Evolutionary conservation across 2,888 invertebrate species (phyloP), one percentile per base, ranked within the genome.

Genomic region (Cecidostiba fungosa): DNA sequence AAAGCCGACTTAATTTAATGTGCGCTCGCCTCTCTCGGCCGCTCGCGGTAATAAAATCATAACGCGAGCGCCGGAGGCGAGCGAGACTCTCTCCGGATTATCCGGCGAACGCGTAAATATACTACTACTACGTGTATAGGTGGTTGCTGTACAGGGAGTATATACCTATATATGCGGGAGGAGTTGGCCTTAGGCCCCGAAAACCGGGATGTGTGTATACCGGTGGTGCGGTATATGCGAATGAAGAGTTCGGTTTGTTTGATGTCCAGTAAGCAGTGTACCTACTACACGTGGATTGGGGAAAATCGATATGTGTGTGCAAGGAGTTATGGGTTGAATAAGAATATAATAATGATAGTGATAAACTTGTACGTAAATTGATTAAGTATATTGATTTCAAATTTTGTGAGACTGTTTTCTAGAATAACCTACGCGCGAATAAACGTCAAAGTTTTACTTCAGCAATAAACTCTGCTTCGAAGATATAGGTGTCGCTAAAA

Each of bases 1-100:
- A 92, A 92, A 92, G 89, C 90, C 87, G 90, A 90, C 90, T 91
- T 92, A 91, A 91, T 92, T 92, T 92, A 91, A 91, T 90, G 90
- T 89, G 88, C 89, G 78, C 59, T 19, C 83, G 82, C 54, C 82
- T 85, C 82, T 85, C 69, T 66, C 76, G 79, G 82, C 73, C 77
- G 79, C 69, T 59, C 76, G 77, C 54, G 78, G 86, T 87, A 87
- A 87, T 87, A 89, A 89, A 89, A 87, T 87, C 88, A 86, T 78
- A 82, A 85, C 81, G 73, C 69, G 80, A 19, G 47, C 80, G 36
- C 66, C 82, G 82, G 84, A 84, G 69, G 79, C 79, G 70, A 29
- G 69, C 69, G 16, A 62, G 62, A 26, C 77, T 36, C 70, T 32
- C 70, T 26, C 26, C 69, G 84, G 84, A 88, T 86, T 88, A 86